Percentiles rank a stretch among this genome's conserved stretches.
phyloP scores from a whole-genome alignment of 2,888 invertebrate genomes.

The Noctua janthina region DNA sequence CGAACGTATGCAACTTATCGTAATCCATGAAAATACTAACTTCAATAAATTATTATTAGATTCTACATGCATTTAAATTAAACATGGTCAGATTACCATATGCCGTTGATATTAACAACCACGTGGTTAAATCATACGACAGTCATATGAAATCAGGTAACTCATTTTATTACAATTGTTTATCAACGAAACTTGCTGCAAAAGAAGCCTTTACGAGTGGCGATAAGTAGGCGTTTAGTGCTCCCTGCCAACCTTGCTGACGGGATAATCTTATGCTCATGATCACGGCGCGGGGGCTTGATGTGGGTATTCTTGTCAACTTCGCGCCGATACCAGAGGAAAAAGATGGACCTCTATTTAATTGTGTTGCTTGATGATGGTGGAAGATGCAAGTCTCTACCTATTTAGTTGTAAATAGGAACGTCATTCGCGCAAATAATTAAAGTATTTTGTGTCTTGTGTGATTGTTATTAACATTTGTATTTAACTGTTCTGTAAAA shows the following conservation, averaged over 20 bases:
- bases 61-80: not conserved
- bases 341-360: not conserved
- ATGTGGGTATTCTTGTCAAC: slow-evolving; percentile 33
- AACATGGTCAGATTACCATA: not conserved
- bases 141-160: not conserved
- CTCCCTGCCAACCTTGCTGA: slow-evolving; percentile 36
- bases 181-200: not conserved
- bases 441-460: not conserved
- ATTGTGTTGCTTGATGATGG: not conserved
- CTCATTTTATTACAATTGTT: not conserved
- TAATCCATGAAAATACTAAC: not conserved
- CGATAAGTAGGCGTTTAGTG: slow-evolving; percentile 14
- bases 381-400: not conserved
- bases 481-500: not conserved
- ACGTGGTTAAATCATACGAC: not conserved
- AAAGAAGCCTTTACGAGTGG: slow-evolving; percentile 13
- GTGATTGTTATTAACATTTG: not conserved
- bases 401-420: slow-evolving; percentile 9
- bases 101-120: not conserved
- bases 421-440: not conserved
- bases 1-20: not conserved
- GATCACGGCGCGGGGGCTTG: slow-evolving; percentile 14
- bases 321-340: not conserved
- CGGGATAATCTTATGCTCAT: slow-evolving; percentile 39
- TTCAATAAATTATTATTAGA: not conserved